These are phyloP conservation scores for Mesitornis unicolor DNA, from an alignment of 2,113 vertebrate species.

Conservation along the genomic window DNA sequence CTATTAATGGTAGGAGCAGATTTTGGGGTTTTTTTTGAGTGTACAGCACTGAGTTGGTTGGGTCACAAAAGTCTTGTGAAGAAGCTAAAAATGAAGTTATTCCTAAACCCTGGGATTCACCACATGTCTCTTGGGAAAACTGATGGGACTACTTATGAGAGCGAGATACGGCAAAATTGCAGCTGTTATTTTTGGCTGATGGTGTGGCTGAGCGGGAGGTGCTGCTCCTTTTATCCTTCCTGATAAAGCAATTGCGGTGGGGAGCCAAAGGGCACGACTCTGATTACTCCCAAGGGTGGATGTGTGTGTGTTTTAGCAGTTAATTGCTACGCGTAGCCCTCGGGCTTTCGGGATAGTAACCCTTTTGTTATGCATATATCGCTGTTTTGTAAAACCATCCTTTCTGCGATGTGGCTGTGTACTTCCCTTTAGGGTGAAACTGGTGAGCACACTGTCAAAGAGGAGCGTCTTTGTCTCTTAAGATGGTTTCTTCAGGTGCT, in stretches of 20 bases:
- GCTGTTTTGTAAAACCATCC: background rate
- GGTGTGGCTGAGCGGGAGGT: background rate
- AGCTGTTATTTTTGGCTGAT: constrained; percentile 9
- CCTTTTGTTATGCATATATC: background rate
- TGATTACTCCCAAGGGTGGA: background rate
- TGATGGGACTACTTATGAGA: background rate
- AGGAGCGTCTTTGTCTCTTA: background rate
- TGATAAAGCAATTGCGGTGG: background rate
- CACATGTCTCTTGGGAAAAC: background rate
- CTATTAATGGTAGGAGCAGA: background rate
- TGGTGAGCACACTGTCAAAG: background rate
- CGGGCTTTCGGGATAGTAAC: background rate
- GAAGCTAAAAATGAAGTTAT: background rate
- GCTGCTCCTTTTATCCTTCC: background rate
- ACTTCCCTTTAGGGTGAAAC: background rate
- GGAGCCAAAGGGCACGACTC: background rate
- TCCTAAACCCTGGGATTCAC: background rate
- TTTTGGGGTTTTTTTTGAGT: background rate
- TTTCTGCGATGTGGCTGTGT: background rate
- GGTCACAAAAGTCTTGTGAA: background rate
- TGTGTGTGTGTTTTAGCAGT: background rate
- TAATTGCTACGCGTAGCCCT: background rate
- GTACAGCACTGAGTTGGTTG: background rate
- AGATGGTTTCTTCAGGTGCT: background rate
- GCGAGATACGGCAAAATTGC: background rate